Base-by-base conservation (phyloP, 1,140 invertebrate genomes). In the Zaprionus vittiger region DNA sequence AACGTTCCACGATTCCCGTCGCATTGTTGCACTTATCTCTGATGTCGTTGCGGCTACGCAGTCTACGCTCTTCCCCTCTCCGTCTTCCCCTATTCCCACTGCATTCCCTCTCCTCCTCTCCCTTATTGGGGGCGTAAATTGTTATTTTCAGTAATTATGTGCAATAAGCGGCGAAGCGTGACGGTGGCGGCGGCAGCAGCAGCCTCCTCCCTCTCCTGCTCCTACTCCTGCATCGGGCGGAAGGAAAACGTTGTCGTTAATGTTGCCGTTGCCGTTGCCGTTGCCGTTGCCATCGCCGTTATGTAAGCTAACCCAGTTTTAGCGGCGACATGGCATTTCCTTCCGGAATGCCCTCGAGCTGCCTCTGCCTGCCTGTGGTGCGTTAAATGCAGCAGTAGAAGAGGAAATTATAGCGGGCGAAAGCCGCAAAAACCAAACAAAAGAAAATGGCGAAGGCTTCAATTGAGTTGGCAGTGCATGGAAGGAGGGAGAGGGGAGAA, bases 111-210 rank as follows among this genome's bases (percentile, higher is more conserved):
- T 9, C 44, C 41, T 28, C n/a, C 12, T 47, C 11, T 17, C 41
- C 41, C 22, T 11, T 47, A 37, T 44, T 68, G 56, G 77, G 73
- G 24, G 75, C 75, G 85, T 90, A 80, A 89, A 89, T 90, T 79
- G 84, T 89, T 89, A 89, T 89, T 85, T 90, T 90, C 84, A 79
- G 84, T 89, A 89, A 89, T 89, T 89, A 89, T 89, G 86, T 89
- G 76, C 85, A 89, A 89, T 89, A 91, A 89, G 81, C 84, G 84
- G 67, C 81, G 81, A 72, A 89, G 84, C 85, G 78, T 89, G 41
- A 89, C n/a, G 44, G 5, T 14, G 44, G 4, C 12, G 31, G 62
- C 14, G 4, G 49, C 6, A 62, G n/a, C 7, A 47, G 60, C 38
- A 47, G 41, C 24, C 47, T 62, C 14, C 59, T 22, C 0, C 41